Base-by-base conservation (phyloP, 37 sponge, comb jelly and placozoan genomes). In the Spongia lamella region DNA sequence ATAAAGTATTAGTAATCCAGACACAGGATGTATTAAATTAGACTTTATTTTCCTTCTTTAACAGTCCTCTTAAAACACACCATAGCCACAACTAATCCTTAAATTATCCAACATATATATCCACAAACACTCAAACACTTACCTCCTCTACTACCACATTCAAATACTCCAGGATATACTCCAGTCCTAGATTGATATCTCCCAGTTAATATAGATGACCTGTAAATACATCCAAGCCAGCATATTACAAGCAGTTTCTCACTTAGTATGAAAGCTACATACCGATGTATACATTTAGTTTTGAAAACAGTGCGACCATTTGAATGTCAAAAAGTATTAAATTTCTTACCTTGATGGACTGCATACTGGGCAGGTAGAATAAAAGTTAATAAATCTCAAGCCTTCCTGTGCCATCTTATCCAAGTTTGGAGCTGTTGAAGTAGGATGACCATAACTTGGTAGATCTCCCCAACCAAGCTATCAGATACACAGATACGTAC, bases 391-490 rank as follows among this genome's bases (percentile, higher is more conserved):
- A 26, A 89, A 74, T 24, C 82, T 16, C 29, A 89, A 70, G 16
- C 89, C 89, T 53, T 89, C 84, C 0, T 53, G 33, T 16, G 89
- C 89, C 76, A 89, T 60, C 66, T 69, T 72, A 60, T 89, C 84
- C 57, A 89, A 59, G 68, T 89, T 89, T 13, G 89, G 89, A 29
- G 89, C 75, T 27, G 64, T 79, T 33, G 89, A 89, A 36, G 84
- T 83, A 17, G 89, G 89, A 63, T 89, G 89, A 40, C 89, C 89
- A 83, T 83, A 89, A n/a, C 43, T 34, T 19, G 55, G 34, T 4
- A 89, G 66, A 52, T 89, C 89, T 29, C 89, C 89, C 60, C 70
- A 89, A 1, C 89, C 89, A 7, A 88, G 63, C 85, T 85, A 71
- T 7, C n/a, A 54, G 25, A 61, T 43, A 43, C 47, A 43, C 47